A percentile compares a stretch with the other conserved stretches of the same genome.
Evolutionary conservation across 2,113 vertebrate species (phyloP).

Genomic region (Isichthys henryi): DNA sequence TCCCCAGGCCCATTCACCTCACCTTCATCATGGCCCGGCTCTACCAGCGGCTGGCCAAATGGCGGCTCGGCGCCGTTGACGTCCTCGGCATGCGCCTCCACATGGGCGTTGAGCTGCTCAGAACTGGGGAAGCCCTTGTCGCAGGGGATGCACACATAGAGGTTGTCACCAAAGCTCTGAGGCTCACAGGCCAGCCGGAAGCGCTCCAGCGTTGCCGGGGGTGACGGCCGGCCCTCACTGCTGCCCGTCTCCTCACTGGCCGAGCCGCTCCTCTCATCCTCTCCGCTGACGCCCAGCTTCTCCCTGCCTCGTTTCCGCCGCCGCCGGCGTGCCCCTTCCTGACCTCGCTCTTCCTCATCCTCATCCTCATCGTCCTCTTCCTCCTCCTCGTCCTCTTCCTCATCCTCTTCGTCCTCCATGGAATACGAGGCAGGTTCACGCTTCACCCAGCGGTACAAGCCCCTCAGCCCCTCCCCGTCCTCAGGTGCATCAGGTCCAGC

Average conservation of each 20-base stretch:
- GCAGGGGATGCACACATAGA: constrained; percentile 96
- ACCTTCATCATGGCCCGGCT: constrained; percentile 40
- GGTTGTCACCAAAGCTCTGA: constrained; percentile 92
- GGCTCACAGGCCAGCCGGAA: constrained; percentile 91
- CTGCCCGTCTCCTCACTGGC: constrained; percentile 92
- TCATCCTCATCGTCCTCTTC: constrained; percentile 69
- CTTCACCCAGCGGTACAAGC: constrained; percentile 91
- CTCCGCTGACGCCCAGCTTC: constrained; percentile 54
- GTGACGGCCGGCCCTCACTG: constrained; percentile 83
- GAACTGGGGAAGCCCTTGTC: constrained; percentile 98
- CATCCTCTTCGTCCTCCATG: constrained; percentile 71
- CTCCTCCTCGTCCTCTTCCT: constrained; percentile 49
- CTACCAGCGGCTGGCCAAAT: constrained; percentile 65
- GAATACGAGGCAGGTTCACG: constrained; percentile 74
- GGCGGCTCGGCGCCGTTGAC: constrained; percentile 52
- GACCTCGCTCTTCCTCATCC: constrained; percentile 72
- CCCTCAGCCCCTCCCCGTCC: constrained; percentile 56
- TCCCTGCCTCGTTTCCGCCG: constrained; percentile 58
- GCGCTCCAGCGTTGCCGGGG: constrained; percentile 71
- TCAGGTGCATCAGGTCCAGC: constrained; percentile 66
- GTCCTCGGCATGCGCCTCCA: constrained; percentile 94
- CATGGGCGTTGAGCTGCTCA: constrained; percentile 95
- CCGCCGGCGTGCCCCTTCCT: constrained; percentile 53
- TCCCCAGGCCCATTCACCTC: constrained; percentile 43
- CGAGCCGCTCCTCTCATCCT: constrained; percentile 79